Conservation (phyloP, 2,797 vertebrate species). For the Nasua narica region DNA sequence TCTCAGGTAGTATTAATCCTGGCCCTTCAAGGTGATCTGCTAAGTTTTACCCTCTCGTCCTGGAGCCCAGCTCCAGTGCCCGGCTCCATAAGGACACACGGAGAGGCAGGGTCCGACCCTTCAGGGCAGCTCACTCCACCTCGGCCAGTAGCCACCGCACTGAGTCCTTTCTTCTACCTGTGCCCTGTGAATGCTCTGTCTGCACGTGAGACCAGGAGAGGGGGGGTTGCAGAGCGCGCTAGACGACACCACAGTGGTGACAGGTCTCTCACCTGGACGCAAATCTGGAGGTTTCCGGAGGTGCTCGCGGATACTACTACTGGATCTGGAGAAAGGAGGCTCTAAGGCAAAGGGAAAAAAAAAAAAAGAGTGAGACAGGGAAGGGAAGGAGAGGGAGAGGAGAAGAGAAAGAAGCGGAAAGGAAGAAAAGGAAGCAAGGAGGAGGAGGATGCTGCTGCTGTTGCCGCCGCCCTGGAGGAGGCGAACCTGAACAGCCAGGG, state of each 20-base stretch:
- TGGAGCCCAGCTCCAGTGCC: neutral
- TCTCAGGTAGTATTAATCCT: neutral
- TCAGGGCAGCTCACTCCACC: neutral
- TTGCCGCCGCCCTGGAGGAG: neutral
- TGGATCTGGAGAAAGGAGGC: neutral
- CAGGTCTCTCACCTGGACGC: constrained; percentile 22
- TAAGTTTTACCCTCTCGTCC: neutral
- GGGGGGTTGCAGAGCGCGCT: accelerated
- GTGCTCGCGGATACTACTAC: neutral
- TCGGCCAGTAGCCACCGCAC: neutral
- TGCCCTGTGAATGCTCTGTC: neutral
- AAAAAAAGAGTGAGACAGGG: too few species aligned
- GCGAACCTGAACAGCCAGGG: neutral
- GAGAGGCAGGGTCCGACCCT: neutral
- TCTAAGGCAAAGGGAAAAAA: neutral
- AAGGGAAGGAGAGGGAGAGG: neutral
- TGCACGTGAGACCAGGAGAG: too few species aligned
- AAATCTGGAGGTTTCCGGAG: neutral
- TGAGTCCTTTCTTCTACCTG: neutral
- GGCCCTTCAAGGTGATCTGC: neutral
- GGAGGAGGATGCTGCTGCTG: neutral
- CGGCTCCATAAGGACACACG: neutral
- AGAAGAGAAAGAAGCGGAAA: too few species aligned
- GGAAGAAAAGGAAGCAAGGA: neutral
- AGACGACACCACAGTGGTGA: accelerated